Conservation (phyloP, 2,888 invertebrate species). For the Globia sparganii region DNA sequence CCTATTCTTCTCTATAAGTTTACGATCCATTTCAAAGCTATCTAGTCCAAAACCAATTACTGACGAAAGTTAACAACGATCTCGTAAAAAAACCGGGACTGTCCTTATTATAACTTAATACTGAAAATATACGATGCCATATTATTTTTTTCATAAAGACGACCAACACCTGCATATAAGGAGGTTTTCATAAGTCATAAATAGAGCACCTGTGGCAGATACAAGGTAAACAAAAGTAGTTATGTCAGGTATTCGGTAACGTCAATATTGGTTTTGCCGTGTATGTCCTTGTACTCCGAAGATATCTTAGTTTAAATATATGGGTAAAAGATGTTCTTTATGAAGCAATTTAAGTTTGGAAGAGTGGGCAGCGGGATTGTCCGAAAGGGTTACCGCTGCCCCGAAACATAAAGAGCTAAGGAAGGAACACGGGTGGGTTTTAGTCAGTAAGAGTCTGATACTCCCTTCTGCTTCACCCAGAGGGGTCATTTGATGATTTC, state of each 20-base stretch:
- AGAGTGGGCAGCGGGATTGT: too few species aligned
- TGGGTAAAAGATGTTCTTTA: background rate
- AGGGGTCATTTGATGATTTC: too few species aligned
- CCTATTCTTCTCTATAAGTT: background rate
- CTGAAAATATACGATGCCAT: slow-evolving; percentile 53
- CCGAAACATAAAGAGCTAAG: too few species aligned
- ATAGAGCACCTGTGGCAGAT: slow-evolving; percentile 42
- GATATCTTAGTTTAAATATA: slow-evolving; percentile 9
- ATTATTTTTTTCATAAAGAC: slow-evolving; percentile 60
- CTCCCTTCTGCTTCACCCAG: too few species aligned
- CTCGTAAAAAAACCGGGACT: slow-evolving; percentile 38
- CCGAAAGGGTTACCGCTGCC: too few species aligned
- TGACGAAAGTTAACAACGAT: slow-evolving; percentile 30
- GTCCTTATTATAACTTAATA: slow-evolving; percentile 47
- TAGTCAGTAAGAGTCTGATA: too few species aligned
- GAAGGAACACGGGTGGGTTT: too few species aligned
- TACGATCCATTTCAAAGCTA: slow-evolving; percentile 16
- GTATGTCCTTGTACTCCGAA: background rate
- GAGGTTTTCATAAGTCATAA: slow-evolving; percentile 45
- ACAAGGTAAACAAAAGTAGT: slow-evolving; percentile 45
- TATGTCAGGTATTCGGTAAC: slow-evolving; percentile 36
- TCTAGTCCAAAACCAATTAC: slow-evolving; percentile 10
- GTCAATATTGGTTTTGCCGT: slow-evolving; percentile 41
- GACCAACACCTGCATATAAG: slow-evolving; percentile 42
- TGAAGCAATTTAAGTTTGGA: background rate